Percentiles rank a stretch among this genome's conserved stretches.
phyloP scores from a whole-genome alignment of 1,140 invertebrate species.

The Bactericera cockerelli region DNA sequence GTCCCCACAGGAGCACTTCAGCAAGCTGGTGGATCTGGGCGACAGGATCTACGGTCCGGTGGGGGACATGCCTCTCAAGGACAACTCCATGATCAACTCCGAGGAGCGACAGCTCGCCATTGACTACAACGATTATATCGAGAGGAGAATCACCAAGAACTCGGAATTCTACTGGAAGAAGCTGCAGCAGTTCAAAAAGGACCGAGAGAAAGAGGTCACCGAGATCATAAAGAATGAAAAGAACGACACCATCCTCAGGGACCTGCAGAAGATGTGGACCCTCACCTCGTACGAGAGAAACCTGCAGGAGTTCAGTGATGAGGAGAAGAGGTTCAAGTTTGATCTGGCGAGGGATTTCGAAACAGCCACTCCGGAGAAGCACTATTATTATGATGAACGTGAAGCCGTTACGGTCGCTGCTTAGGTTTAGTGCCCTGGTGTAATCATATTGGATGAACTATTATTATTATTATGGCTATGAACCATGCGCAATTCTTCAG shows the following conservation, averaged over 20 bases:
- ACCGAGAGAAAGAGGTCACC: no score
- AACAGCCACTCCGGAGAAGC: no score
- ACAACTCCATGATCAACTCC: background rate
- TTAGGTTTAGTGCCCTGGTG: slow-evolving; percentile 2
- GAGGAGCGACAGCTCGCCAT: background rate
- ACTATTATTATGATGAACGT: no score
- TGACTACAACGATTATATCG: background rate
- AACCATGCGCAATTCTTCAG: no score
- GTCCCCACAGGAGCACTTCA: background rate
- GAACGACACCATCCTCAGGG: background rate
- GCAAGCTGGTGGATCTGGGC: background rate
- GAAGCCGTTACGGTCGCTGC: no score
- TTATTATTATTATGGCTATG: no score
- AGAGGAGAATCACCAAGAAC: background rate
- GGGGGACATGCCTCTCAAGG: background rate
- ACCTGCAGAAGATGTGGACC: background rate
- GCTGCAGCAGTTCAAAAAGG: background rate
- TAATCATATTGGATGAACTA: background rate
- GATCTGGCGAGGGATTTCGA: background rate
- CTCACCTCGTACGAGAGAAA: background rate
- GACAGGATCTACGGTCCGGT: background rate
- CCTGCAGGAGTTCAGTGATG: background rate
- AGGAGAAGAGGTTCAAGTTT: background rate
- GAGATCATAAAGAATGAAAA: background rate
- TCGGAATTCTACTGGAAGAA: background rate